phyloP scores from a whole-genome alignment of 2,797 vertebrate genomes.

The Ambastaia sidthimunki region DNA sequence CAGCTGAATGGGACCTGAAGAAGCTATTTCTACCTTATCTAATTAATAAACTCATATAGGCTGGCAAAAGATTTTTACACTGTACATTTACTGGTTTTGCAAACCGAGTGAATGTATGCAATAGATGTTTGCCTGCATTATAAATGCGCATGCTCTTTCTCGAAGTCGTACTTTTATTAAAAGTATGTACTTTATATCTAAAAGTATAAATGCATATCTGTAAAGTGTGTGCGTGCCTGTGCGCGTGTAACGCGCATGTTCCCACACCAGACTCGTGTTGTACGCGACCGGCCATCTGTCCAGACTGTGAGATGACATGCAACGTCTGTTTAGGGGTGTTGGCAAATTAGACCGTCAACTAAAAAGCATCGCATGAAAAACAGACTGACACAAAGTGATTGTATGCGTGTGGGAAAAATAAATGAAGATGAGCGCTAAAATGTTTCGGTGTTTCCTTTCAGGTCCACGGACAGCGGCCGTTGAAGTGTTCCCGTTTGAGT shows the following conservation, averaged over 20 bases:
- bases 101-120: background rate
- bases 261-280: conserved; percentile 13
- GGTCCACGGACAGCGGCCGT: conserved; percentile 32
- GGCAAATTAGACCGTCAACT: conserved; percentile 42
- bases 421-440: conserved; percentile 3
- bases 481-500: background rate
- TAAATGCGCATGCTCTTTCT: background rate
- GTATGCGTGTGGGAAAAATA: conserved; percentile 1
- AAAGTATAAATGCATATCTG: background rate
- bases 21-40: too few species aligned
- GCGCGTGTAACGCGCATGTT: conserved; percentile 17
- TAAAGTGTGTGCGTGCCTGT: conserved; percentile 3
- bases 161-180: background rate
- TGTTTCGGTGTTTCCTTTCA: conserved; percentile 47
- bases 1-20: too few species aligned
- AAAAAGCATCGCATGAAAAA: conserved; percentile 19
- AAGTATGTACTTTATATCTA: too few species aligned
- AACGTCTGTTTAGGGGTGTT: conserved; percentile 41
- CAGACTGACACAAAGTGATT: conserved; percentile 6
- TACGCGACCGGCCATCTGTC: conserved; percentile 38
- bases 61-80: background rate
- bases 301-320: conserved; percentile 38
- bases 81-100: background rate
- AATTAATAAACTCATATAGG: too few species aligned
- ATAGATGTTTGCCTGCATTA: background rate